Conservation (phyloP, 2,113 vertebrate species). For the Oenanthe oenanthe region DNA sequence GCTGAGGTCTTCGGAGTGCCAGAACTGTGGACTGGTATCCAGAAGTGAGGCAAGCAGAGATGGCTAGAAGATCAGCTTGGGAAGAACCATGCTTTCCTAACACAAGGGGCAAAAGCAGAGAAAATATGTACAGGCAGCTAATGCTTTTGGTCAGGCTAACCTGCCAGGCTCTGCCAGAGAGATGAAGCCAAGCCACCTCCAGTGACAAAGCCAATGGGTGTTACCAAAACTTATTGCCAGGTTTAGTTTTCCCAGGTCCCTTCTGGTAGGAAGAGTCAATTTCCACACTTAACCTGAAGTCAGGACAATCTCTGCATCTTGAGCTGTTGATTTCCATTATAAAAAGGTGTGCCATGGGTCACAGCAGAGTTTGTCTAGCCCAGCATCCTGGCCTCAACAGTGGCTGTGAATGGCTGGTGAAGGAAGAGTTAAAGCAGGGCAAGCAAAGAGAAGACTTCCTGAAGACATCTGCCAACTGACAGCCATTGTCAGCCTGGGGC, state of each 20-base stretch:
- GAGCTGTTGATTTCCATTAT: background rate
- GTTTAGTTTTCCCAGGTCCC: background rate
- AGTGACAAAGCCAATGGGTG: background rate
- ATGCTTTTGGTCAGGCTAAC: background rate
- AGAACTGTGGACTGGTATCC: background rate
- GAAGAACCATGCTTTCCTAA: background rate
- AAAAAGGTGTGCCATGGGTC: background rate
- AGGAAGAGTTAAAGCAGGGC: background rate
- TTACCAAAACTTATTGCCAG: background rate
- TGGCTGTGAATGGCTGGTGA: background rate
- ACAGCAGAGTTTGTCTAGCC: background rate
- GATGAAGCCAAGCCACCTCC: background rate
- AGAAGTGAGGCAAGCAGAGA: background rate
- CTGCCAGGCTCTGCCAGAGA: background rate
- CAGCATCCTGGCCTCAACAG: background rate
- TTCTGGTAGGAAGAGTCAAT: background rate
- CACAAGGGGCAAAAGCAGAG: background rate
- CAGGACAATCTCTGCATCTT: background rate
- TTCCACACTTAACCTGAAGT: background rate
- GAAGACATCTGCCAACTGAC: background rate
- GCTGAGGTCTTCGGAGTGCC: background rate
- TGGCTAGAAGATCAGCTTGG: background rate
- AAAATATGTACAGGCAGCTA: background rate
- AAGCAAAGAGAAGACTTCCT: background rate
- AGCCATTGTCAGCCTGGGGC: background rate